phyloP scores from a whole-genome alignment of 2,888 invertebrate genomes.

The Endomychus coccineus region DNA sequence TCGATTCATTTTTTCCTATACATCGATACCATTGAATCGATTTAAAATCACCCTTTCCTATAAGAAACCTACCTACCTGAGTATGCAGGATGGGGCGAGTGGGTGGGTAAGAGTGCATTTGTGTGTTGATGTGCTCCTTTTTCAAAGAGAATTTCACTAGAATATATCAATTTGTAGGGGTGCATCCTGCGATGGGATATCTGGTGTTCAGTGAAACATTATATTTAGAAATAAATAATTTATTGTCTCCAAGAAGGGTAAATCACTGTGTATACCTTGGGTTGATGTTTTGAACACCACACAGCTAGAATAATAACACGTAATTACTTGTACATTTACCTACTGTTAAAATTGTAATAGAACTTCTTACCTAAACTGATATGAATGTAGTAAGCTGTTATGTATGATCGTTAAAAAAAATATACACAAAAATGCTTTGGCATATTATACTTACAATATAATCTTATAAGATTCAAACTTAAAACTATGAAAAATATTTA shows the following conservation, averaged over 20 bases:
- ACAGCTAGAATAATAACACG: slow-evolving; percentile 34
- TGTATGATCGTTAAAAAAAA: slow-evolving; percentile 9
- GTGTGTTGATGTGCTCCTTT: too few relatives aligned
- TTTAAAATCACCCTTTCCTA: too few relatives aligned
- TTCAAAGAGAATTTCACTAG: too few relatives aligned
- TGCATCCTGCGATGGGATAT: too few relatives aligned
- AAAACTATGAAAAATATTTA: slow-evolving; percentile 31
- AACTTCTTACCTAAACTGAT: slow-evolving; percentile 16
- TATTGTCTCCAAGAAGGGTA: slow-evolving; percentile 44
- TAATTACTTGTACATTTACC: slow-evolving; percentile 31
- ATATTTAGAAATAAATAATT: slow-evolving; percentile 43
- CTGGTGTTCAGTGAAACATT: too few relatives aligned
- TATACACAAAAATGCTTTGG: slow-evolving; percentile 37
- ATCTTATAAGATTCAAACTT: slow-evolving; percentile 26
- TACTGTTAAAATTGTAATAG: slow-evolving; percentile 24
- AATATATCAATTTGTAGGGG: too few relatives aligned
- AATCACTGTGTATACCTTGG: slow-evolving; percentile 38
- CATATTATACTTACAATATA: slow-evolving; percentile 33
- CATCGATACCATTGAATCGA: too few relatives aligned
- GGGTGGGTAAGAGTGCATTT: too few relatives aligned
- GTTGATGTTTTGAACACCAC: slow-evolving; percentile 38
- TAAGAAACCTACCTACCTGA: too few relatives aligned
- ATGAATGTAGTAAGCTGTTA: slow-evolving; percentile 21
- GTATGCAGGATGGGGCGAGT: too few relatives aligned
- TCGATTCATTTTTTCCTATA: too few relatives aligned